Percentiles rank a stretch among this genome's conserved stretches.
Conservation (phyloP, 2,113 vertebrate species). For the Scatophagus argus region DNA sequence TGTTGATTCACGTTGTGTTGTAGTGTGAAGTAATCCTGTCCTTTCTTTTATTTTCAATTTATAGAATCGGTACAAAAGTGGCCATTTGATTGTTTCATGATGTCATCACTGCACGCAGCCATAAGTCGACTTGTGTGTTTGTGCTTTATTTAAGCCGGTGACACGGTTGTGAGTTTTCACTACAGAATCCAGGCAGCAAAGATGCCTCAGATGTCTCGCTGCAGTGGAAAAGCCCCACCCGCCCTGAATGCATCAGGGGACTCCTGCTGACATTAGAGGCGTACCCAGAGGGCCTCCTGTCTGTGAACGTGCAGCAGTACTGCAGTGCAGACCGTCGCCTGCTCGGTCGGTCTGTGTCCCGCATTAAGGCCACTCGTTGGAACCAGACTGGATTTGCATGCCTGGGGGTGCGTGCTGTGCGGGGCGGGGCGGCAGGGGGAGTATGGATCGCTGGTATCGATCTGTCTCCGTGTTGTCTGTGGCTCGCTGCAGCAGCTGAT, state of each 20-base stretch:
- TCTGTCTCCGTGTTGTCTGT: conserved; percentile 32
- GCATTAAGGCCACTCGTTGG: not conserved
- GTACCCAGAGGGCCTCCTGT: too few species aligned
- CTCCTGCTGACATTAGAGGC: conserved; percentile 35
- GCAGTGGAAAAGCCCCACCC: conserved; percentile 43
- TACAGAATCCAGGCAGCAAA: not conserved
- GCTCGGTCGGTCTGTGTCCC: not conserved
- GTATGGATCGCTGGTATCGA: conserved; percentile 42
- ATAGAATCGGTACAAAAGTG: not conserved
- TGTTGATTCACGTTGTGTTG: not conserved
- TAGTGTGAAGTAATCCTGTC: not conserved
- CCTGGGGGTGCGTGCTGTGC: conserved; percentile 23
- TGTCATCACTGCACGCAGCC: too few species aligned
- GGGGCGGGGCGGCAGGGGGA: conserved; percentile 12
- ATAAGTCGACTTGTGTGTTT: not conserved
- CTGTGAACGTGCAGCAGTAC: not conserved
- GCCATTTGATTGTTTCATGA: too few species aligned
- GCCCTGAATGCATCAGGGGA: conserved; percentile 6
- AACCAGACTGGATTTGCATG: conserved; percentile 26
- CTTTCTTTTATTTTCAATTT: not conserved
- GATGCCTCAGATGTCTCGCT: conserved; percentile 20
- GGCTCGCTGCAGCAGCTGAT: not conserved
- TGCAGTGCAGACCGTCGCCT: conserved; percentile 24
- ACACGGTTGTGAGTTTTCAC: fast-evolving
- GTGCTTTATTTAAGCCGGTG: not conserved